A percentile compares a stretch with the other conserved stretches of the same genome.
These are phyloP conservation scores for Noctua janthe DNA, from an alignment of 2,888 invertebrate genomes.

Conservation along the genomic window DNA sequence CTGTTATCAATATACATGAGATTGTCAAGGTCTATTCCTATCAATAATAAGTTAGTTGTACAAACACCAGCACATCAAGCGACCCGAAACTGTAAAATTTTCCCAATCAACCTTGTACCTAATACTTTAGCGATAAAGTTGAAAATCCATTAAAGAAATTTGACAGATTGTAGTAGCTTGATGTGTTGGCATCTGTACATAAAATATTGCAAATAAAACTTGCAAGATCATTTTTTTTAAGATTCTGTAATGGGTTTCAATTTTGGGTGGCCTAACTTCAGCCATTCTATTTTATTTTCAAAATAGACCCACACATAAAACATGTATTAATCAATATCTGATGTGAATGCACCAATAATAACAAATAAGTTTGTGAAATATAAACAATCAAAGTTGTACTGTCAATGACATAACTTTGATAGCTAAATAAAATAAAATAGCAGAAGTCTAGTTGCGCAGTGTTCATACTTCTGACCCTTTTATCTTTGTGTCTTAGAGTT, in stretches of 20 bases:
- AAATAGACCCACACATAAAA: not conserved
- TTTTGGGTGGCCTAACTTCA: not conserved
- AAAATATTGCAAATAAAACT: slow-evolving; percentile 13
- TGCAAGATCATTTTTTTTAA: not conserved
- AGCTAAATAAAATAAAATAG: not conserved
- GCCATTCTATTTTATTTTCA: not conserved
- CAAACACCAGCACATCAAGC: no score
- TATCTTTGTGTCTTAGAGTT: not conserved
- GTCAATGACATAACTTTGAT: not conserved
- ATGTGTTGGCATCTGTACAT: no score
- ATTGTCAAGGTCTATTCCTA: slow-evolving; percentile 35
- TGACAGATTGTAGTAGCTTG: no score
- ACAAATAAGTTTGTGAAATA: not conserved
- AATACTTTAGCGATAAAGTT: no score
- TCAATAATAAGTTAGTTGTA: not conserved
- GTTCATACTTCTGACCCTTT: not conserved
- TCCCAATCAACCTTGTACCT: no score
- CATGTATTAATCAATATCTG: not conserved
- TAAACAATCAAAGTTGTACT: not conserved
- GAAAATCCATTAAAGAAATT: no score
- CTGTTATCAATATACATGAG: slow-evolving; percentile 28
- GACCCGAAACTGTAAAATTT: no score
- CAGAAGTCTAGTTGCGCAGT: not conserved
- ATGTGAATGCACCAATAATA: not conserved
- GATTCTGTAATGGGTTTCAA: not conserved